phyloP scores from a whole-genome alignment of 2,797 vertebrate genomes.

The Chelmon rostratus region DNA sequence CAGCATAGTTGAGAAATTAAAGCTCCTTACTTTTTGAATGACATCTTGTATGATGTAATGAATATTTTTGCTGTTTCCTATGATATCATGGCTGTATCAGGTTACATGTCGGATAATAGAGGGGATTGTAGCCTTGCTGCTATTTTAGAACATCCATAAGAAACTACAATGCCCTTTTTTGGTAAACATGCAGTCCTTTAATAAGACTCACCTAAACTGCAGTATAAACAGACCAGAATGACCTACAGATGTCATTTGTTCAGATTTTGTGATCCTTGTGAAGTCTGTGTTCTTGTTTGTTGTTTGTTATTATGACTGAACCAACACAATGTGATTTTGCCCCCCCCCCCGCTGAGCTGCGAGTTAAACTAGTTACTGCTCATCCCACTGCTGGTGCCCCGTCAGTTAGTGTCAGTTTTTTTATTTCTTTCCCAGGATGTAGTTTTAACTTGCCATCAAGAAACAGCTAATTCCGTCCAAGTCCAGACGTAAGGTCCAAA shows the following conservation, averaged over 20 bases:
- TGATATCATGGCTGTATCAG: conserved; percentile 39
- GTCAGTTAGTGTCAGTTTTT: conserved; percentile 2
- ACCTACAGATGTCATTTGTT: neutral
- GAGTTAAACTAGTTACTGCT: conserved; percentile 23
- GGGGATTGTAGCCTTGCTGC: neutral
- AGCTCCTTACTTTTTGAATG: conserved; percentile 29
- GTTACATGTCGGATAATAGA: conserved; percentile 30
- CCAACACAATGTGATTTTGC: conserved; percentile 1
- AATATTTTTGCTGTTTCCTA: conserved; percentile 1
- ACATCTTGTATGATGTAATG: conserved; percentile 36
- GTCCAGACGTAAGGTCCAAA: neutral
- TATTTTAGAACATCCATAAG: conserved; percentile 31
- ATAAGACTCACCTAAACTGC: neutral
- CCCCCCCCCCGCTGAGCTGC: conserved; percentile 24
- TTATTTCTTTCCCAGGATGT: conserved; percentile 2
- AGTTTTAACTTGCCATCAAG: neutral
- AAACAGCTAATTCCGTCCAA: neutral
- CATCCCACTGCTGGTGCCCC: conserved; percentile 16
- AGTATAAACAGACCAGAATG: neutral
- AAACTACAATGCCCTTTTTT: conserved; percentile 44
- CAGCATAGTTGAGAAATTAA: conserved; percentile 2
- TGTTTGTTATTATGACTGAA: conserved; percentile 17
- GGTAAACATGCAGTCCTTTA: conserved; percentile 6
- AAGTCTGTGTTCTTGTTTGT: neutral
- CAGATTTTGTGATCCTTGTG: neutral